Conservation (phyloP, 2,797 vertebrate genomes). For the Sparidentex hasta region DNA sequence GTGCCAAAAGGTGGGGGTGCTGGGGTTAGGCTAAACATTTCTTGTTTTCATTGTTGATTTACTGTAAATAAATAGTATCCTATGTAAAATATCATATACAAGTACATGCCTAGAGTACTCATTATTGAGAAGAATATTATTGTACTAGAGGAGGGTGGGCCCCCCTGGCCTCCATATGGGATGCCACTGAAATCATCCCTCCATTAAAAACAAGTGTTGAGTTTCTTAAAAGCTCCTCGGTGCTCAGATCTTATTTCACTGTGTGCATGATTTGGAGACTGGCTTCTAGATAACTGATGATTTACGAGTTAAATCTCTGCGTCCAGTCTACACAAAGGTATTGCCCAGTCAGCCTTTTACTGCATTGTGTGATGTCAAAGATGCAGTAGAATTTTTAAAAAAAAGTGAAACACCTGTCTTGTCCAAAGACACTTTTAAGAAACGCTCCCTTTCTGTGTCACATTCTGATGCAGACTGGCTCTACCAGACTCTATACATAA, state of each 20-base stretch:
- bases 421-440: background rate
- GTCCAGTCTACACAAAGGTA: too few species aligned
- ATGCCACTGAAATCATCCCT: too few species aligned
- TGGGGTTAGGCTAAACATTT: too few species aligned
- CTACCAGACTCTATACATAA: conserved; percentile 55
- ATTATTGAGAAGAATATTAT: too few species aligned
- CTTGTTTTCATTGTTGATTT: too few species aligned
- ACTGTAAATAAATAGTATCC: too few species aligned
- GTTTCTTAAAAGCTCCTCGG: conserved; percentile 26
- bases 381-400: background rate
- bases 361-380: background rate
- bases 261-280: background rate
- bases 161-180: too few species aligned
- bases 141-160: too few species aligned
- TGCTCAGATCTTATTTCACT: background rate
- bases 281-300: background rate
- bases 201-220: conserved; percentile 3
- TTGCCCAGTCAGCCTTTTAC: background rate
- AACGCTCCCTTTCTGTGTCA: background rate
- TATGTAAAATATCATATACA: too few species aligned
- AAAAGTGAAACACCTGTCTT: background rate
- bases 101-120: too few species aligned
- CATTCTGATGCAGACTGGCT: conserved; percentile 23
- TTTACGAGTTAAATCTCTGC: background rate
- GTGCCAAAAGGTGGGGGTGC: too few species aligned